These are phyloP conservation scores for Diorhabda carinulata DNA, from an alignment of 1,140 invertebrate species.

Conservation along the genomic window DNA sequence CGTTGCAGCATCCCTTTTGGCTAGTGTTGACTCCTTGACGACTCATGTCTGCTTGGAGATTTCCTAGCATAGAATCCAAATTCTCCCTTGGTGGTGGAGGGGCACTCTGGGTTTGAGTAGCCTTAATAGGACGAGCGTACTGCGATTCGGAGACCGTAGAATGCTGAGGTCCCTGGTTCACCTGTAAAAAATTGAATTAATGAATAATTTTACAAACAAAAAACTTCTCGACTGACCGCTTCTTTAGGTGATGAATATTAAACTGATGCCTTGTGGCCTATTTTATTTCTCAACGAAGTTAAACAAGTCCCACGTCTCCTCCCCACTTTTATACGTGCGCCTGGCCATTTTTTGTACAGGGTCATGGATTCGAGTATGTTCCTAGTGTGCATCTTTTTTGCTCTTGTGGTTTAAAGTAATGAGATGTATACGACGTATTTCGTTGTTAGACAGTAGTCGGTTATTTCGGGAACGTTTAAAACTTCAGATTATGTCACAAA, in stretches of 20 bases:
- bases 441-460: conserved; percentile 6
- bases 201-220: neutral
- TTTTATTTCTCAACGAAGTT: conserved; percentile 21
- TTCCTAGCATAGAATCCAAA: conserved; percentile 90
- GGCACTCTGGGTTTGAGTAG: conserved; percentile 47
- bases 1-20: conserved; percentile 96
- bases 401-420: neutral
- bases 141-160: conserved; percentile 56
- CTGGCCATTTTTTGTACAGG: conserved; percentile 1
- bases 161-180: conserved; percentile 37
- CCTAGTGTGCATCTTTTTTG: neutral
- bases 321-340: neutral
- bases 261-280: conserved; percentile 17
- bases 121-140: conserved; percentile 69
- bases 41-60: conserved; percentile 91
- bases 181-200: conserved; percentile 24
- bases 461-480: conserved; percentile 33
- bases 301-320: conserved; percentile 10
- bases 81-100: conserved; percentile 44
- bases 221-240: conserved; percentile 8
- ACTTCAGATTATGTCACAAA: conserved; percentile 32
- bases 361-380: neutral
- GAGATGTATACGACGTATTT: conserved; percentile 8
- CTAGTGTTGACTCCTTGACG: conserved; percentile 95
- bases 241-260: conserved; percentile 7